phyloP scores from a whole-genome alignment of 2,113 vertebrate species.

The Tachycineta bicolor region DNA sequence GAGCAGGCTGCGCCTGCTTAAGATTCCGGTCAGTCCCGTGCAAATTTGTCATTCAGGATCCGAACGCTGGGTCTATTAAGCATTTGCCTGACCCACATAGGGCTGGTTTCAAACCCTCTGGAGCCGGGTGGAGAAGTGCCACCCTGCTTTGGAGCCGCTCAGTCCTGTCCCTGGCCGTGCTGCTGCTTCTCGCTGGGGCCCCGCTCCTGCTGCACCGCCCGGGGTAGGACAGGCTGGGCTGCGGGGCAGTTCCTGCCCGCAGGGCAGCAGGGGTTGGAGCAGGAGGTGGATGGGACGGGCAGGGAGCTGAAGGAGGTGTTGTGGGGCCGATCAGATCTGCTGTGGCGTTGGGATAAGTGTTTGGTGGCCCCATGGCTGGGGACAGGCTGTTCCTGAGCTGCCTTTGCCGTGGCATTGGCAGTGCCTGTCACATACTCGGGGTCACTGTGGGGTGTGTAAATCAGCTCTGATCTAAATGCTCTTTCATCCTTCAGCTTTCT shows the following conservation, averaged over 20 bases:
- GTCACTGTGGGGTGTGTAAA: rapidly evolving
- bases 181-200: background rate
- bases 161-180: background rate
- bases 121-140: background rate
- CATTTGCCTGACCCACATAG: conserved; percentile 52
- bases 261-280: background rate
- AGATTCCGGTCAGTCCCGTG: conserved; percentile 36
- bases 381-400: background rate
- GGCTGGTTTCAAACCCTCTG: background rate
- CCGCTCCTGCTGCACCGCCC: background rate
- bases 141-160: background rate
- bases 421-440: rapidly evolving
- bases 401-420: rapidly evolving
- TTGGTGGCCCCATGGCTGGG: background rate
- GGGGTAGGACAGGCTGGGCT: background rate
- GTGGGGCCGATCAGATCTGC: background rate
- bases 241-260: background rate
- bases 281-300: rapidly evolving
- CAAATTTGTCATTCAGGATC: conserved; percentile 8
- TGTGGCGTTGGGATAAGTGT: background rate
- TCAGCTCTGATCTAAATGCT: background rate
- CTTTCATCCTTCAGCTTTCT: background rate
- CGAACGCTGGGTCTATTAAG: background rate
- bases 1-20: background rate
- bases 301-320: background rate